Conservation (phyloP, 2,797 vertebrate species). For the Mormyrus proboscirostris region DNA sequence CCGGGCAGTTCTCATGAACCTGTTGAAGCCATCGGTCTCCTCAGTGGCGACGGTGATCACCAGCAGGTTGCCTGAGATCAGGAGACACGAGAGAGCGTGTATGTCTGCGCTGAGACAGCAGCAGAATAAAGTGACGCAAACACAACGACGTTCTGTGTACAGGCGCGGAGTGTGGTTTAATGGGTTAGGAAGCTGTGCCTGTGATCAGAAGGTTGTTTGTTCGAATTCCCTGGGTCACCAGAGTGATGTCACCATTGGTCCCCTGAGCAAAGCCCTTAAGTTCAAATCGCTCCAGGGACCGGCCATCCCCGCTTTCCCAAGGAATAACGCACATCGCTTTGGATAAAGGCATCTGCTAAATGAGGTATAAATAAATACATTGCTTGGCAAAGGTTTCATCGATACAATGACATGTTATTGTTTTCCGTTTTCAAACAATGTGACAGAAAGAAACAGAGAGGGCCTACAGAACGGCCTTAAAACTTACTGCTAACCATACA, state of each 20-base stretch:
- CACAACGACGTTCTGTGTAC: neutral
- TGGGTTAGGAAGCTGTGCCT: neutral
- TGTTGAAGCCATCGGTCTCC: slow-evolving; percentile 71
- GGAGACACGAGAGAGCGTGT: neutral
- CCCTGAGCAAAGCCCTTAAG: neutral
- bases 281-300: neutral
- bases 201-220: neutral
- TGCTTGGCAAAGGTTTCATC: neutral
- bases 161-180: neutral
- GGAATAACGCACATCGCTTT: neutral
- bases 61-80: slow-evolving; percentile 65
- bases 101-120: neutral
- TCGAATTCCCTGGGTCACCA: neutral
- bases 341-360: neutral
- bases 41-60: slow-evolving; percentile 78
- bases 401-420: neutral
- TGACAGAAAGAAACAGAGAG: neutral
- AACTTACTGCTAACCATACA: neutral
- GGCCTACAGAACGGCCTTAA: neutral
- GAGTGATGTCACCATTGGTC: neutral
- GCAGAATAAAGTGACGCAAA: neutral
- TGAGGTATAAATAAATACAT: neutral
- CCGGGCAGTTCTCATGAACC: slow-evolving; percentile 66
- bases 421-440: neutral
- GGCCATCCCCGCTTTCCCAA: neutral